Base-by-base conservation (phyloP, 2,888 invertebrate species). In the Acrobasis repandana region DNA sequence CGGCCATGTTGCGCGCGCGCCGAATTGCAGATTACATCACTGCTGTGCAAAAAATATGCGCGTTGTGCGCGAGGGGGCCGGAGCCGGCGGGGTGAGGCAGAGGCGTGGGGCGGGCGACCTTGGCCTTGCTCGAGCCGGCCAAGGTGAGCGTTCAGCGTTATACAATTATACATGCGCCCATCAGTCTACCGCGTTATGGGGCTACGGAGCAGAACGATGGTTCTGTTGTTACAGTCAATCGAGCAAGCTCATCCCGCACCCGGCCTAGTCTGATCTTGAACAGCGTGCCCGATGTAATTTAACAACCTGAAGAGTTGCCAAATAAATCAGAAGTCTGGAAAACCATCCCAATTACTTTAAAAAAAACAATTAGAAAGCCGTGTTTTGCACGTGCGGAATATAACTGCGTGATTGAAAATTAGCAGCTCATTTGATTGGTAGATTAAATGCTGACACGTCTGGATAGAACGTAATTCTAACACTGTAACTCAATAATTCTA, bases 21-120 rank as follows among this genome's bases (percentile, higher is more conserved):
- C 88, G 85, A 90, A 90, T 85, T 86, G 85, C 80, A 78, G 84
- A 88, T 90, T 90, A 91, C 90, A 90, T 91, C 91, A 91, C 82
- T 82, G 82, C 28, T 28, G n/a, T 79, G 85, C 88, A 90, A 90
- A 90, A 90, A 88, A 85, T 79, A 81, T 83, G 85, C 84, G 80
- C 83, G 80, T 77, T 76, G 69, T 68, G 66, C 65, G 65, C 65
- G 67, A 58, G 61, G 64, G 68, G 70, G 65, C 70, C 62, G 62
- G 63, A 49, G 62, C 14, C 60, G 62, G 68, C 56, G 64, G 48
- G 66, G 56, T 50, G 66, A 28, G 58, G 51, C 57, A 48, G 65
- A 67, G 68, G 67, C 68, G 67, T 70, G 68, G 63, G 73, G 61
- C 75, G 66, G 70, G 72, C 82, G 87, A 81, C 90, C 90, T 90